These are phyloP conservation scores for Pipistrellus pipistrellus DNA, from an alignment of 2,797 vertebrate species.

Conservation along the genomic window DNA sequence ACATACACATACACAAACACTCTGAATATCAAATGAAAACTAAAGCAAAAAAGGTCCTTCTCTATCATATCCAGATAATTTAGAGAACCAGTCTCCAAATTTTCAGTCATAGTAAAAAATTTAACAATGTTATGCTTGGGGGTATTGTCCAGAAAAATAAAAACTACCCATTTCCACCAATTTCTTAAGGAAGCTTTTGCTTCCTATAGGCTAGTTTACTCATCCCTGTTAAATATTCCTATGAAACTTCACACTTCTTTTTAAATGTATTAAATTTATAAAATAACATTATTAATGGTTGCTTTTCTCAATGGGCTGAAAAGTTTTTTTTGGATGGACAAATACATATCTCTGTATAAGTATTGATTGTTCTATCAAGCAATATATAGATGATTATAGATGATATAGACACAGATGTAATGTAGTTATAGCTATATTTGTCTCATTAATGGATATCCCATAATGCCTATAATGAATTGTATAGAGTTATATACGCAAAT, in stretches of 20 bases:
- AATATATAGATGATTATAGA: background rate
- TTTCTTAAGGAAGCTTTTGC: background rate
- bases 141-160: background rate
- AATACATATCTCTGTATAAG: background rate
- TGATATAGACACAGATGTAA: background rate
- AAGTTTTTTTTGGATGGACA: background rate
- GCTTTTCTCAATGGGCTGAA: background rate
- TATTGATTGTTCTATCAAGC: background rate
- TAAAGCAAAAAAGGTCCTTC: background rate
- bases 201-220: background rate
- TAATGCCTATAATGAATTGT: background rate
- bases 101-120: background rate
- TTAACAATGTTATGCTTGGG: background rate
- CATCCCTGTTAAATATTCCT: background rate
- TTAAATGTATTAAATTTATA: conserved; percentile 9
- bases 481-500: background rate
- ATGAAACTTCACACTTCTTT: background rate
- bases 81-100: background rate
- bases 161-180: background rate
- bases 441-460: background rate
- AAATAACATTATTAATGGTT: background rate
- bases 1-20: background rate
- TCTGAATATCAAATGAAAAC: background rate
- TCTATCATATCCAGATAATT: background rate
- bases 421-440: background rate